Evolutionary conservation across 2,113 vertebrate genomes (phyloP), one percentile per base, ranked within the genome.

Genomic region (Nansenia antarctica): DNA sequence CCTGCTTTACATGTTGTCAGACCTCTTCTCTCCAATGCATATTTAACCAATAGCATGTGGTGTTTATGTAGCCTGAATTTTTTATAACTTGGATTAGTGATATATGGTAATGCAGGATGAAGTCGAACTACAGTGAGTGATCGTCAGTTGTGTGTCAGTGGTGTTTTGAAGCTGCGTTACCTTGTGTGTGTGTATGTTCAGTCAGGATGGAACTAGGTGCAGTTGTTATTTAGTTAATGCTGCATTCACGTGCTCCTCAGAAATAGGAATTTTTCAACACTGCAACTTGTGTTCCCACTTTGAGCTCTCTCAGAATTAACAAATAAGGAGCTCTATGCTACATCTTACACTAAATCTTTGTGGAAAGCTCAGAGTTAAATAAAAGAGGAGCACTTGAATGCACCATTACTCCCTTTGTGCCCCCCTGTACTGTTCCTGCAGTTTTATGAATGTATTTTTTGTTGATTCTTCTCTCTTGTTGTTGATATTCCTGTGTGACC

Each of bases 21-120:
- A 60, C 53, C 2, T 58, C 30, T 62, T 65, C 35, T 69, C 7
- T 22, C 2, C 26, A 7, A 31, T 24, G 22, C 31, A 42, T 78
- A 69, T 76, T 65, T 83, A 77, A 72, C 83, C 26, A 29, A 45
- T 67, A 79, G 74, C 82, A 85, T 84, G 80, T 76, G 29, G 72
- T 52, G 65, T 81, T 77, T 62, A 68, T 65, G 67, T 79, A 72
- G 35, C 72, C 65, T 69, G 69, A 55, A 62, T 80, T 82, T 78
- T 80, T 53, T 74, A 77, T 77, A 65, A n/a, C n/a, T n/a, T 45
- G 62, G 58, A 15, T 49, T 32, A 26, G 68, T 80, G 63, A 1
- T 29, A 65, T 77, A 18, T 24, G 49, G 31, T 70, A 34, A 37
- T 2, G 45, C 45, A 49, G 45, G 45, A 49, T 49, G 45, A 49